These are phyloP conservation scores for Caenorhabditis sp. DNA, from an alignment of 2,888 invertebrate genomes.

Conservation along the genomic window DNA sequence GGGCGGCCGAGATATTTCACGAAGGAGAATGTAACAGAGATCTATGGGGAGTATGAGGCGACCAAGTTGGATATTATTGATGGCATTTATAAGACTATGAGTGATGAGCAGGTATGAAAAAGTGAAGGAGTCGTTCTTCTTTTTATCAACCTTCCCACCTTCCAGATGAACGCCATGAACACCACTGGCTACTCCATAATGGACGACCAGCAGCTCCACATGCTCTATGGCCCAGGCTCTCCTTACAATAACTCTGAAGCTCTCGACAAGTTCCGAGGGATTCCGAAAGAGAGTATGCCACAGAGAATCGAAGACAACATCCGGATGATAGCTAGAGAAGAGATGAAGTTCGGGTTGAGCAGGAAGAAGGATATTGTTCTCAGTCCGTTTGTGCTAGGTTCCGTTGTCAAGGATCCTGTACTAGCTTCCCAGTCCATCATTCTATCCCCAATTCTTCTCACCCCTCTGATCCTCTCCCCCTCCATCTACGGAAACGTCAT, in stretches of 20 bases:
- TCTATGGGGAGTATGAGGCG: constrained; percentile 63
- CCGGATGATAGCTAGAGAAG: constrained; percentile 59
- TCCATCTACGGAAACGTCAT: constrained; percentile 68
- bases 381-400: constrained; percentile 41
- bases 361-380: constrained; percentile 69
- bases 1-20: constrained; percentile 66
- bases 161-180: constrained; percentile 69
- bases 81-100: constrained; percentile 22
- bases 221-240: constrained; percentile 70
- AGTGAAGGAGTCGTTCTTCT: neutral
- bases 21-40: constrained; percentile 64
- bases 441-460: constrained; percentile 66
- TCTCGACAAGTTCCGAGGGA: constrained; percentile 55
- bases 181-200: constrained; percentile 72
- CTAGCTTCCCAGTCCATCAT: constrained; percentile 69
- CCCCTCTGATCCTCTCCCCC: constrained; percentile 64
- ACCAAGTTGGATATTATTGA: constrained; percentile 65
- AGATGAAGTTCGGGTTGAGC: constrained; percentile 58
- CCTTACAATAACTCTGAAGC: constrained; percentile 69
- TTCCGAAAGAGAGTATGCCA: constrained; percentile 52
- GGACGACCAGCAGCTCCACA: constrained; percentile 63
- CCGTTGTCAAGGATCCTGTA: constrained; percentile 48
- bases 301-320: constrained; percentile 67
- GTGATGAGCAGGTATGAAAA: neutral
- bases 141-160: neutral